Conservation (phyloP, 2,888 invertebrate species). For the Nesidiocoris tenuis region DNA sequence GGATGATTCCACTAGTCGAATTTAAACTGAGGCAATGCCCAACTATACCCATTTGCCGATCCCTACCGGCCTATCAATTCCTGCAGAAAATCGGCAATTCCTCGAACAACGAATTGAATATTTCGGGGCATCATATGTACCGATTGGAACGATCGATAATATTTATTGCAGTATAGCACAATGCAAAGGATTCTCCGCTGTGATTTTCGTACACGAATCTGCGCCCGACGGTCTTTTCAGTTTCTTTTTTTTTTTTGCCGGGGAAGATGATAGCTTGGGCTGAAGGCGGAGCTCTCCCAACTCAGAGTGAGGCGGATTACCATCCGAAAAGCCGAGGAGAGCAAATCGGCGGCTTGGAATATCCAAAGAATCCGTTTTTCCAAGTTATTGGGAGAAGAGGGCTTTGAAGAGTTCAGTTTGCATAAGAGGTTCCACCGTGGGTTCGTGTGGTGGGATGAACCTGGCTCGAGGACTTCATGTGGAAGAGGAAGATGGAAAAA, state of each 20-base stretch:
- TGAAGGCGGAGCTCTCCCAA: background rate
- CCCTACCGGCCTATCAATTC: too few species aligned
- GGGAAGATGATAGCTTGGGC: constrained; percentile 17
- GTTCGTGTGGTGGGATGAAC: background rate
- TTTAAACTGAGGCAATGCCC: too few species aligned
- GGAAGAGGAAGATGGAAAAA: constrained; percentile 15
- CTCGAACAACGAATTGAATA: too few species aligned
- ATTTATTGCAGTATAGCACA: too few species aligned
- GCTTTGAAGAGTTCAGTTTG: constrained; percentile 40
- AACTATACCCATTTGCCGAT: too few species aligned
- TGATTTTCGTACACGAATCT: constrained; percentile 1
- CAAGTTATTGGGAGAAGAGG: constrained; percentile 30
- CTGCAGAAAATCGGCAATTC: too few species aligned
- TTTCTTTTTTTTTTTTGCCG: background rate
- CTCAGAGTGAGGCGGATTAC: constrained; percentile 28
- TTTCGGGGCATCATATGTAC: too few species aligned
- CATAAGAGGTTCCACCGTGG: constrained; percentile 27
- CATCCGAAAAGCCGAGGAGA: constrained; percentile 34
- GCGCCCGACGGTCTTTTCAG: background rate
- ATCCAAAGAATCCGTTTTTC: constrained; percentile 34
- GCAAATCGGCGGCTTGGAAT: constrained; percentile 35
- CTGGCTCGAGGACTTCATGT: background rate
- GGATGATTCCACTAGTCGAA: too few species aligned
- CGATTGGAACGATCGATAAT: too few species aligned
- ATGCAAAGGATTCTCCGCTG: too few species aligned